phyloP scores from a whole-genome alignment of 1,140 invertebrate species.

The Drosophila bipectinata region DNA sequence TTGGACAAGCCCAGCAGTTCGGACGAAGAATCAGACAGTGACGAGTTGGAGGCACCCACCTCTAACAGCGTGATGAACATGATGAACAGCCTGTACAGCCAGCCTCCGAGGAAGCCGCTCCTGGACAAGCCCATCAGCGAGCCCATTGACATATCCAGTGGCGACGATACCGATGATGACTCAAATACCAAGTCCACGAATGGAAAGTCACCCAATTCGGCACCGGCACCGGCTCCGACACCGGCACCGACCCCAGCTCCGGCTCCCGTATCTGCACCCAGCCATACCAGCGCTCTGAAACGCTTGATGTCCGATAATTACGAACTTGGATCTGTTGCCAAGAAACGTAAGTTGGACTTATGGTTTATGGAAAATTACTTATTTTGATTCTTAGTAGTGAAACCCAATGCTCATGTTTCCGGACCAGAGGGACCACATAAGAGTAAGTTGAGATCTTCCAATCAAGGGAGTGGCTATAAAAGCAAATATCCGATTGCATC shows the following conservation, averaged over 20 bases:
- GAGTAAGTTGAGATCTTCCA: neutral
- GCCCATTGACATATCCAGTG: conserved; percentile 86
- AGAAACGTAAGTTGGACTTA: conserved; percentile 45
- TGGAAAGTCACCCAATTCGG: conserved; percentile 4
- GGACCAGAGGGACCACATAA: conserved; percentile 15
- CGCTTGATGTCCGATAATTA: conserved; percentile 26
- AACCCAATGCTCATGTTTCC: conserved; percentile 16
- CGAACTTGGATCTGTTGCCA: conserved; percentile 1
- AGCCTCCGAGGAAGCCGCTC: conserved; percentile 14
- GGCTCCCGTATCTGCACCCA: neutral
- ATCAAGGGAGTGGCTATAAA: neutral
- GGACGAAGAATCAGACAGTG: conserved; percentile 41
- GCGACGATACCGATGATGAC: conserved; percentile 85
- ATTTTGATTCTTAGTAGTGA: conserved; percentile 27
- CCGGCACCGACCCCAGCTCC: neutral
- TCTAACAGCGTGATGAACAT: conserved; percentile 85
- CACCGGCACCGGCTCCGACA: neutral
- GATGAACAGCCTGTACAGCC: conserved; percentile 82
- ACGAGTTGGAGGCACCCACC: conserved; percentile 71
- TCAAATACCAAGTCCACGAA: conserved; percentile 43
- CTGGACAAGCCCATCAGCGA: conserved; percentile 64
- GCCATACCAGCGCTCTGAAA: conserved; percentile 24
- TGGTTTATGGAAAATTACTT: neutral
- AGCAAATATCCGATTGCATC: too few relatives aligned
- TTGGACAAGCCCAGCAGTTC: conserved; percentile 83